A percentile compares a stretch with the other conserved stretches of the same genome.
Evolutionary conservation across 2,113 vertebrate genomes (phyloP).

Genomic region (Phaethornis superciliosus): DNA sequence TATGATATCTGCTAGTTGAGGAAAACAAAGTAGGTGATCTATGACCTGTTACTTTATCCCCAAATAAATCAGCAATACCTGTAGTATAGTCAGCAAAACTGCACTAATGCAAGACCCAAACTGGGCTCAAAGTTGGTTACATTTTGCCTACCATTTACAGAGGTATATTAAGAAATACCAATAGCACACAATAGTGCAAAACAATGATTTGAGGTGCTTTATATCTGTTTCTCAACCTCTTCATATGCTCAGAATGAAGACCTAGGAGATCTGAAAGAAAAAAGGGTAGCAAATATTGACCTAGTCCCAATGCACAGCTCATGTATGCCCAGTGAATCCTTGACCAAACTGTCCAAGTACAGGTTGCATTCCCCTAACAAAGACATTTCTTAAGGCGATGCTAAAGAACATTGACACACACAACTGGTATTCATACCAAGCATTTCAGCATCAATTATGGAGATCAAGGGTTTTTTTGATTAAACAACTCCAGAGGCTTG

Average conservation of each 20-base stretch:
- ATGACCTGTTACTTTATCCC: not conserved
- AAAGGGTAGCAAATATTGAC: not conserved
- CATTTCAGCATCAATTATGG: conserved; percentile 47
- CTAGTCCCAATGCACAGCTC: not conserved
- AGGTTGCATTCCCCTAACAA: not conserved
- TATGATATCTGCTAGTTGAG: not conserved
- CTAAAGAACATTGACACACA: conserved; percentile 9
- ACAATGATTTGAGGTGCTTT: not conserved
- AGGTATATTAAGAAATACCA: not conserved
- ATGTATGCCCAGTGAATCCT: not conserved
- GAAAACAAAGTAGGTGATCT: not conserved
- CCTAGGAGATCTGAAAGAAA: not conserved
- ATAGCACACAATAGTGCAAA: too few relatives aligned
- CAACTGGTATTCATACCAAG: not conserved
- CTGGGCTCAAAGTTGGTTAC: not conserved
- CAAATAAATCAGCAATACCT: not conserved
- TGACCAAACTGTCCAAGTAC: not conserved
- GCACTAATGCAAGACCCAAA: not conserved
- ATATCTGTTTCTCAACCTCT: not conserved
- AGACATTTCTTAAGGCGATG: not conserved
- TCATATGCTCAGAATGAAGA: not conserved
- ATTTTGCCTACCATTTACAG: not conserved
- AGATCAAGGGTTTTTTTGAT: conserved; percentile 23
- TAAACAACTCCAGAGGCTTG: conserved; percentile 3
- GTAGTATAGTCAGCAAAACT: not conserved